Evolutionary conservation across 1,140 invertebrate species (phyloP).

Genomic region (Anastrepha ludens): DNA sequence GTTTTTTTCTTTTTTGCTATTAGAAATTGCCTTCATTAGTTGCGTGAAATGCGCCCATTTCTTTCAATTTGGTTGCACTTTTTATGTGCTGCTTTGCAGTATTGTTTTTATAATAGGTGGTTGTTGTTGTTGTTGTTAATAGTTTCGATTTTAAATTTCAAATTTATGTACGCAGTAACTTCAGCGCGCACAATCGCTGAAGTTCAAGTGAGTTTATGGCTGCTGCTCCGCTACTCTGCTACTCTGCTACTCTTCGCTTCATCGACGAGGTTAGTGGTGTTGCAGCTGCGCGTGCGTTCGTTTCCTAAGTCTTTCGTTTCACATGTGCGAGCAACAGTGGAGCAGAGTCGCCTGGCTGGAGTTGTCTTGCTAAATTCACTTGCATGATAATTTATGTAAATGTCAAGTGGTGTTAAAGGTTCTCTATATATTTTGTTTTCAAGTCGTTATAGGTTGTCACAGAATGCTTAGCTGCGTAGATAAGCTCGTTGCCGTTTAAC

Average conservation of each 20-base stretch:
- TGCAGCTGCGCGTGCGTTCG: constrained; percentile 1
- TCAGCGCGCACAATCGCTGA: not conserved
- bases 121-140: not conserved
- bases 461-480: not conserved
- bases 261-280: not conserved
- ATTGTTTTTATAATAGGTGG: not conserved
- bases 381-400: constrained; percentile 51
- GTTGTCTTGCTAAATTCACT: not conserved
- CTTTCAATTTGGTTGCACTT: constrained; percentile 41
- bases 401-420: constrained; percentile 50
- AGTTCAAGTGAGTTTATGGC: constrained; percentile 34
- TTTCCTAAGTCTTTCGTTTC: constrained; percentile 29
- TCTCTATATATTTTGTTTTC: constrained; percentile 21
- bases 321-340: not conserved
- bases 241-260: not conserved
- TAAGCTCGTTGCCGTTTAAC: not conserved
- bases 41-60: constrained; percentile 45
- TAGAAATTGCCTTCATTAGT: constrained; percentile 47
- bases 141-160: constrained; percentile 18
- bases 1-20: not conserved
- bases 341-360: not conserved
- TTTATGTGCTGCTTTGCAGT: not conserved
- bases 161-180: constrained; percentile 26
- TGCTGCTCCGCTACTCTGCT: not conserved
- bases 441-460: not conserved